These are phyloP conservation scores for Sapajus apella DNA, from an alignment of 2,113 vertebrate species.

Conservation along the genomic window DNA sequence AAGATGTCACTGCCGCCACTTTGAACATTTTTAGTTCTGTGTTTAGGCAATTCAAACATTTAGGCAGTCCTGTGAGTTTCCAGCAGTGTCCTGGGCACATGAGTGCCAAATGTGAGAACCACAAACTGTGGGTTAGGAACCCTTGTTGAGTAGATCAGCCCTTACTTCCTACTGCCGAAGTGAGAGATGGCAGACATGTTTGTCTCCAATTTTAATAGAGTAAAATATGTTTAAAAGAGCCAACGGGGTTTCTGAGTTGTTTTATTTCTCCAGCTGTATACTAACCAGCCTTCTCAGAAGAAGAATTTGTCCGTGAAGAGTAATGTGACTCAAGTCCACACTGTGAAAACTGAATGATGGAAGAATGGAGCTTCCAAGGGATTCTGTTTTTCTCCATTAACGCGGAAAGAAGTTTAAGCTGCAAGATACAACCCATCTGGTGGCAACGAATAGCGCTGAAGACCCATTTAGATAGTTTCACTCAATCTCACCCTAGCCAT, in stretches of 20 bases:
- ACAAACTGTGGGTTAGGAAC: neutral
- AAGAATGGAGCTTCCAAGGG: neutral
- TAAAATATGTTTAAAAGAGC: neutral
- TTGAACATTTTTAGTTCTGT: neutral
- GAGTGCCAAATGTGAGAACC: neutral
- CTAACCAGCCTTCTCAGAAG: neutral
- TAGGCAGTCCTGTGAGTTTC: neutral
- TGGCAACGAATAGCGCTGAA: neutral
- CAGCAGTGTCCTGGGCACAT: neutral
- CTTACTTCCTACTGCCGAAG: neutral
- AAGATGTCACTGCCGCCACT: neutral
- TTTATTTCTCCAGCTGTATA: neutral
- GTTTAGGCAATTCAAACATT: too few relatives aligned
- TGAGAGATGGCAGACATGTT: neutral
- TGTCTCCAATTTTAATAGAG: neutral
- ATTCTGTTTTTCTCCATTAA: neutral
- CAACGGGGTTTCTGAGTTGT: neutral
- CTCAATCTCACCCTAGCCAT: neutral
- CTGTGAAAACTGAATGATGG: neutral
- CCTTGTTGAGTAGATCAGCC: neutral
- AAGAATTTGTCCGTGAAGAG: neutral
- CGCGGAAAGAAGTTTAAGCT: neutral
- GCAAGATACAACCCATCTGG: neutral
- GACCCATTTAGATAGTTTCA: rapidly evolving
- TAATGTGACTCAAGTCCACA: neutral